phyloP scores from a whole-genome alignment of 1,140 invertebrate species.

The Cyphomyrmex costatus region DNA sequence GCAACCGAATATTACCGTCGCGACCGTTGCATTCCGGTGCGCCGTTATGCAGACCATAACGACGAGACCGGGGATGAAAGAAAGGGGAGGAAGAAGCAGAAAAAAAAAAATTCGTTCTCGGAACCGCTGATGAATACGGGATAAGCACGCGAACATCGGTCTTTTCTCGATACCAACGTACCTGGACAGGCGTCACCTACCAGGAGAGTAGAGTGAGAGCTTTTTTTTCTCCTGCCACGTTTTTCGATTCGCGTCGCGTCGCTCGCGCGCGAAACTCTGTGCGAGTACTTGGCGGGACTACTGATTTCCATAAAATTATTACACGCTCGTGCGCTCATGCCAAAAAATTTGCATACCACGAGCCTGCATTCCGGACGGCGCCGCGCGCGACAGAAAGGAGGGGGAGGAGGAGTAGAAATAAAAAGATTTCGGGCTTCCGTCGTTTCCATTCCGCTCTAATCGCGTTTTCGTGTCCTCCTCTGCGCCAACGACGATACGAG shows the following conservation, averaged over 20 bases:
- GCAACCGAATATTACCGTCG: conserved; percentile 36
- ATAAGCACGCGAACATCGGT: conserved; percentile 37
- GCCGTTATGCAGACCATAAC: conserved; percentile 33
- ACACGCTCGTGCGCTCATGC: conserved; percentile 35
- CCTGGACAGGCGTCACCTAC: background rate
- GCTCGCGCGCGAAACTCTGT: conserved; percentile 59
- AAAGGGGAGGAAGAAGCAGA: background rate
- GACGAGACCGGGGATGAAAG: background rate
- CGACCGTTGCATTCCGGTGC: conserved; percentile 28
- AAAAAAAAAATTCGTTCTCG: conserved; percentile 2
- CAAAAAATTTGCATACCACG: conserved; percentile 74
- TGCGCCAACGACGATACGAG: conserved; percentile 17
- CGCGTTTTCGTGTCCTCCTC: conserved; percentile 67
- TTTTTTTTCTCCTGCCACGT: background rate
- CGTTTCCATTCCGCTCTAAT: conserved; percentile 66
- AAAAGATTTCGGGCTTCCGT: conserved; percentile 60
- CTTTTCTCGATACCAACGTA: conserved; percentile 29
- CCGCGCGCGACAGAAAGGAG: background rate
- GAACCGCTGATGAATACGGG: conserved; percentile 49
- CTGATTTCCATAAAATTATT: conserved; percentile 78
- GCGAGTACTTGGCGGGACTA: conserved; percentile 53
- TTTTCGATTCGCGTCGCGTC: conserved; percentile 24
- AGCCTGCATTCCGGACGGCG: conserved; percentile 1
- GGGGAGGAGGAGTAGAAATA: conserved; percentile 28
- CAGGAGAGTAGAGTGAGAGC: background rate